phyloP scores from a whole-genome alignment of 2,113 vertebrate genomes.

The Lepisosteus osseus region DNA sequence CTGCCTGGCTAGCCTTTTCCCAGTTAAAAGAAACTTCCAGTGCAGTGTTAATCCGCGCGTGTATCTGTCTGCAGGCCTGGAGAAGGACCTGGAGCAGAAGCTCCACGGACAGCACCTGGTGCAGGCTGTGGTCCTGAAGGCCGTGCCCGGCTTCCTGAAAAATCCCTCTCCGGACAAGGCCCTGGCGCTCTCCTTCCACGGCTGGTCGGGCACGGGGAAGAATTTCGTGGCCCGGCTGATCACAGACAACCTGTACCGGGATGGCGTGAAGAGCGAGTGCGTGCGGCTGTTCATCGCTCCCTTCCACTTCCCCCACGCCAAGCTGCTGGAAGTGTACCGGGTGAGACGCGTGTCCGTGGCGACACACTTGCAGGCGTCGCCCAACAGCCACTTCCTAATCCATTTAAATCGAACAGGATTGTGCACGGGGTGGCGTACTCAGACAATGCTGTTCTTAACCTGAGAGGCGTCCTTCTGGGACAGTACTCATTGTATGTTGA shows the following conservation, averaged over 20 bases:
- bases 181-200: constrained; percentile 87
- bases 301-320: constrained; percentile 84
- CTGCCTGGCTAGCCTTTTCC: too few species aligned
- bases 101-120: constrained; percentile 91
- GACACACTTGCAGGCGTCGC: too few species aligned
- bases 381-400: neutral
- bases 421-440: too few species aligned
- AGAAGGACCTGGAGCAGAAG: constrained; percentile 66
- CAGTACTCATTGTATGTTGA: too few species aligned
- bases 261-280: constrained; percentile 82
- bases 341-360: constrained; percentile 55
- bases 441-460: too few species aligned
- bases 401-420: too few species aligned
- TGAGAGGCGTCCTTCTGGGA: too few species aligned
- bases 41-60: too few species aligned
- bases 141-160: constrained; percentile 72
- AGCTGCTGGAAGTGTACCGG: constrained; percentile 81
- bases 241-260: constrained; percentile 81
- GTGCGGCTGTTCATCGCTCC: constrained; percentile 81
- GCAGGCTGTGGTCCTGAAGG: constrained; percentile 68
- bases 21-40: too few species aligned
- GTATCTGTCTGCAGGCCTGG: constrained; percentile 65
- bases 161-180: constrained; percentile 69
- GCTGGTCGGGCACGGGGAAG: constrained; percentile 96
- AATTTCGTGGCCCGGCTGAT: constrained; percentile 88